Conservation (phyloP, 2,113 vertebrate species). For the Scortum barcoo region DNA sequence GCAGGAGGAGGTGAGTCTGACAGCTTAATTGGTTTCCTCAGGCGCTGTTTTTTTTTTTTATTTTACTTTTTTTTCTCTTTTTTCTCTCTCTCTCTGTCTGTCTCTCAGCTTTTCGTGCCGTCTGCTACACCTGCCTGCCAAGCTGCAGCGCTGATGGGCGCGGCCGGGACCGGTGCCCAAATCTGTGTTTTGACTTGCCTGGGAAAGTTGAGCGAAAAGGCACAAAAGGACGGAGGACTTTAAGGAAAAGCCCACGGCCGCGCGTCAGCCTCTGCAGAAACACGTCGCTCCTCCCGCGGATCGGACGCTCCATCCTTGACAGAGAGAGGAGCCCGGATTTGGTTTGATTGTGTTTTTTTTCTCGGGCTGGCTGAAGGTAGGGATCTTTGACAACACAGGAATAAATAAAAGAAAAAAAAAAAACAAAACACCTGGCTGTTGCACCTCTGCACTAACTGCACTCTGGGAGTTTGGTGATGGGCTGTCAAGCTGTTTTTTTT, state of each 20-base stretch:
- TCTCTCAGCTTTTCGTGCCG: constrained; percentile 42
- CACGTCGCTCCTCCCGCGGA: constrained; percentile 36
- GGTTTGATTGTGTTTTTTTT: constrained; percentile 24
- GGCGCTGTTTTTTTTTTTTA: constrained; percentile 65
- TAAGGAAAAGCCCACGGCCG: constrained; percentile 70
- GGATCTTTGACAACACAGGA: constrained; percentile 5
- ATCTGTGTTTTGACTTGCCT: constrained; percentile 80
- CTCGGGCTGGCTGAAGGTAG: constrained; percentile 66
- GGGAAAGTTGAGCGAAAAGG: constrained; percentile 72
- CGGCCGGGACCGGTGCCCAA: constrained; percentile 78
- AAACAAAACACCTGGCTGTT: constrained; percentile 35
- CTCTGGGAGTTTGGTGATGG: constrained; percentile 67
- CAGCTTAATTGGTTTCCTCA: constrained; percentile 67
- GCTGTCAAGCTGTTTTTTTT: constrained; percentile 28
- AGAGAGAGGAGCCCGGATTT: constrained; percentile 44
- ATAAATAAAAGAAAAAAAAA: constrained; percentile 1
- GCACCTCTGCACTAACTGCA: constrained; percentile 53
- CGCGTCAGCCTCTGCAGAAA: constrained; percentile 44
- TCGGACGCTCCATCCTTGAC: constrained; percentile 34
- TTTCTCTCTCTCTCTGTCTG: too few relatives aligned
- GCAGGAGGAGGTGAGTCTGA: constrained; percentile 44
- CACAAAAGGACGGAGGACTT: constrained; percentile 68
- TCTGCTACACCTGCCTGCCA: constrained; percentile 76
- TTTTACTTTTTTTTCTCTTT: neutral
- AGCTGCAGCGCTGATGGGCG: constrained; percentile 73